These are phyloP conservation scores for Ia io DNA, from an alignment of 2,113 vertebrate genomes.

Conservation along the genomic window DNA sequence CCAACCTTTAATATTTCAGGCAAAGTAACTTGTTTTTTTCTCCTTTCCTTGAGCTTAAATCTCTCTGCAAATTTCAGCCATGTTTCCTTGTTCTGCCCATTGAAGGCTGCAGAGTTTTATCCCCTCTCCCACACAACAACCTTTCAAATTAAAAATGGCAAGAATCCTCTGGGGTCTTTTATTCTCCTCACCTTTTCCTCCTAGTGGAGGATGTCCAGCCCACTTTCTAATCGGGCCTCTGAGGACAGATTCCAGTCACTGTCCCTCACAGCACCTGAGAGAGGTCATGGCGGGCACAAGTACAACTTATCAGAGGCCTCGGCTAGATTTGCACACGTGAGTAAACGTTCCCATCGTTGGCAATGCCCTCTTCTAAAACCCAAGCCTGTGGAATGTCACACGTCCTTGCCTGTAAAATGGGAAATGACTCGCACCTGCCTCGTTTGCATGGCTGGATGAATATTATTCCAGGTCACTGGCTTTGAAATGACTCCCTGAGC, in stretches of 20 bases:
- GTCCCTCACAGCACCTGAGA: not conserved
- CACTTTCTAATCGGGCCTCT: not conserved
- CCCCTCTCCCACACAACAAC: not conserved
- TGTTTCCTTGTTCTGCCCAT: not conserved
- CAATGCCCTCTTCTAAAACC: not conserved
- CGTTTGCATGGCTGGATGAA: not conserved
- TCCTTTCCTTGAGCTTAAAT: not conserved
- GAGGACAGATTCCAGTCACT: not conserved
- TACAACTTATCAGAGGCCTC: not conserved
- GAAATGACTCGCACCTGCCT: not conserved
- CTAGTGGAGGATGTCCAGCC: not conserved
- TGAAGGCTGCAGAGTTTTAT: not conserved
- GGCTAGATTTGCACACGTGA: too few relatives aligned
- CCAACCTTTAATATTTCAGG: not conserved
- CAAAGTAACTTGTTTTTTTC: not conserved
- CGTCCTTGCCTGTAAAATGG: not conserved
- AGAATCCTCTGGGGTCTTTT: not conserved
- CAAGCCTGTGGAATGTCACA: not conserved
- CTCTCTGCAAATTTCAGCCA: not conserved
- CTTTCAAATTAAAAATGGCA: not conserved
- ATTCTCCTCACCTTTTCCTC: not conserved
- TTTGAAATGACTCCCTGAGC: not conserved
- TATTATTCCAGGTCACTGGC: not conserved
- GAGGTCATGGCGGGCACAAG: not conserved
- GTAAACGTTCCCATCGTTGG: rapidly evolving